A percentile compares a stretch with the other conserved stretches of the same genome.
Conservation (phyloP, 2,797 vertebrate genomes). For the Phoebastria nigripes region DNA sequence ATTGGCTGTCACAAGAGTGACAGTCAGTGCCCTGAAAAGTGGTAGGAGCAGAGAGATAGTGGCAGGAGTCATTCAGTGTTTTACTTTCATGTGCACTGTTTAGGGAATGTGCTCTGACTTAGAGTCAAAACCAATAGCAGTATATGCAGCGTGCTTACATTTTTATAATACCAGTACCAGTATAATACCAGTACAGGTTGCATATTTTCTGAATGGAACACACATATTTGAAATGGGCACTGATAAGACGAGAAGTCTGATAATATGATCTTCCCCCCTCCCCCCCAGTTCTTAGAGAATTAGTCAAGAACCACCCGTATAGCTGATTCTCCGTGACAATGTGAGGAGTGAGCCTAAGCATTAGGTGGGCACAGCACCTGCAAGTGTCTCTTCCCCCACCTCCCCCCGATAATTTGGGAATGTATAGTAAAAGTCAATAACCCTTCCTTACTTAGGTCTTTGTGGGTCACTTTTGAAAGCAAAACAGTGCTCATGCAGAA, state of each 20-base stretch:
- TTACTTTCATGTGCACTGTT: neutral
- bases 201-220: neutral
- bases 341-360: neutral
- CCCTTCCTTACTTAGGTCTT: neutral
- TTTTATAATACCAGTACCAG: neutral
- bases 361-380: neutral
- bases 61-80: neutral
- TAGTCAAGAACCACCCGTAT: neutral
- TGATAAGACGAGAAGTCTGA: neutral
- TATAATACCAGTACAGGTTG: neutral
- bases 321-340: accelerated
- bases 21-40: neutral
- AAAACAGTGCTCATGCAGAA: neutral
- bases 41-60: neutral
- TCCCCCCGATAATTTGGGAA: neutral
- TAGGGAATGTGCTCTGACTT: neutral
- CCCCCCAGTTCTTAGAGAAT: neutral
- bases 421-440: neutral
- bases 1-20: neutral
- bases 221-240: neutral
- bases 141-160: accelerated
- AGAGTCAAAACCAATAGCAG: neutral
- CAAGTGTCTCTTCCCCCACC: neutral
- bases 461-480: neutral
- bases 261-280: neutral